Evolutionary conservation across 1,140 invertebrate genomes (phyloP).

Genomic region (Drosophila elegans): DNA sequence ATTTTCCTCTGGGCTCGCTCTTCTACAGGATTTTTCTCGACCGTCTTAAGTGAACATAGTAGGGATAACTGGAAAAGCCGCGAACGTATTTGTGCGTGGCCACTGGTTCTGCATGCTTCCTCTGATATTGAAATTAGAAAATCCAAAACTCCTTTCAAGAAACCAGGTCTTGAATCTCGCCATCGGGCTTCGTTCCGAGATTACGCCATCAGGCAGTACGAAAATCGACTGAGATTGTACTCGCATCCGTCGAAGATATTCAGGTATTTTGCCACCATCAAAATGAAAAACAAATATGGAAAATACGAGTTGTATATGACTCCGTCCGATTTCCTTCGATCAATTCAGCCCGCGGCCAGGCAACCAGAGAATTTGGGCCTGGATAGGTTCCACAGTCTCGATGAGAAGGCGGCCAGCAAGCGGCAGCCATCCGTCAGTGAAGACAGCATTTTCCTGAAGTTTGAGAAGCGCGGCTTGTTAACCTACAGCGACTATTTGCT

Average conservation of each 20-base stretch:
- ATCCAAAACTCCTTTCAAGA: not conserved
- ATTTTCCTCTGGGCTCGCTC: constrained; percentile 14
- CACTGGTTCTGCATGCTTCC: not conserved
- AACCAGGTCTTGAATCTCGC: not conserved
- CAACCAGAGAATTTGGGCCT: constrained; percentile 42
- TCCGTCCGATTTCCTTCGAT: constrained; percentile 55
- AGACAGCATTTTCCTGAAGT: constrained; percentile 46
- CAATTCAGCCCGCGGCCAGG: constrained; percentile 29
- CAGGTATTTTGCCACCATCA: constrained; percentile 61
- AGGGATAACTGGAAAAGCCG: not conserved
- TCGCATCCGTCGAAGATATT: constrained; percentile 54
- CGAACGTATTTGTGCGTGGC: not conserved
- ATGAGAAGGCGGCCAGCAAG: not conserved
- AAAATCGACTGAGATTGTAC: constrained; percentile 47
- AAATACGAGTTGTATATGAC: constrained; percentile 55
- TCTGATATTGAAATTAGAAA: not conserved
- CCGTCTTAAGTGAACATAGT: not conserved
- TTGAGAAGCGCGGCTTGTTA: constrained; percentile 30
- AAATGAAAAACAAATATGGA: constrained; percentile 22
- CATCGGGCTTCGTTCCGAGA: constrained; percentile 48
- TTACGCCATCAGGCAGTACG: constrained; percentile 47
- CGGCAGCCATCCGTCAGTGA: not conserved
- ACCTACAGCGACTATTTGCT: constrained; percentile 50
- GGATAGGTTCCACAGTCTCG: constrained; percentile 25
- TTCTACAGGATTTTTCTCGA: not conserved